Percentiles rank a stretch among this genome's conserved stretches.
These are phyloP conservation scores for Empidonax traillii DNA, from an alignment of 2,113 vertebrate species.

Conservation along the genomic window DNA sequence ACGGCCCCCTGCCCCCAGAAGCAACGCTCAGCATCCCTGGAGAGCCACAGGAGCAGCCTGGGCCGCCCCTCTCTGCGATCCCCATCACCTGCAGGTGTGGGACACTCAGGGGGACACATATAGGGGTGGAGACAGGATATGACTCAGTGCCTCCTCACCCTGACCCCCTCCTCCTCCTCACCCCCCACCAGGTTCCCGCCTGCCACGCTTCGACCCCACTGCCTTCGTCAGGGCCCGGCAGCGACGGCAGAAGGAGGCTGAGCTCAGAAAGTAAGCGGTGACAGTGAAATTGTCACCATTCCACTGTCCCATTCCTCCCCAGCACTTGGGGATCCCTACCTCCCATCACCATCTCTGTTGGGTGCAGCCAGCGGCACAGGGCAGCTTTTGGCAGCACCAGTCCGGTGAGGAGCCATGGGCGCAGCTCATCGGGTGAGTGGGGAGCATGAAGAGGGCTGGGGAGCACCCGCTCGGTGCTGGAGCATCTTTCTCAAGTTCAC, in stretches of 20 bases:
- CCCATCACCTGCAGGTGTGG: slow-evolving; percentile 83
- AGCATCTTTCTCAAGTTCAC: background rate
- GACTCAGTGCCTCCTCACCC: background rate
- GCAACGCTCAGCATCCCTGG: slow-evolving; percentile 74
- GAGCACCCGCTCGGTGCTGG: background rate
- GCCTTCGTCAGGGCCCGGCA: slow-evolving; percentile 87
- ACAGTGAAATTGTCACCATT: background rate
- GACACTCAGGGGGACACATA: too few species aligned
- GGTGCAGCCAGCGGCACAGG: slow-evolving; percentile 74
- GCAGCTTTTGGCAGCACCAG: slow-evolving; percentile 41
- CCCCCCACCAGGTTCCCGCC: background rate
- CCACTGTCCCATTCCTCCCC: background rate
- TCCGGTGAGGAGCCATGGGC: slow-evolving; percentile 43
- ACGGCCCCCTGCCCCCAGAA: background rate
- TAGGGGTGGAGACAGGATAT: background rate
- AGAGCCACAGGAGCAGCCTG: slow-evolving; percentile 68
- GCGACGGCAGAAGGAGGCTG: slow-evolving; percentile 79
- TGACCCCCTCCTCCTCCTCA: background rate
- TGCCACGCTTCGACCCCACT: slow-evolving; percentile 86
- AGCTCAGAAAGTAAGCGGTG: slow-evolving; percentile 79
- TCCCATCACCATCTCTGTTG: background rate
- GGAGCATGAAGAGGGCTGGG: background rate
- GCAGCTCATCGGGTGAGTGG: slow-evolving; percentile 75
- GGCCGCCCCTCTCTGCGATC: slow-evolving; percentile 68
- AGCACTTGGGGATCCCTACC: background rate